Conservation (phyloP, 1,140 invertebrate species). For the Caenorhabditis inopinata region DNA sequence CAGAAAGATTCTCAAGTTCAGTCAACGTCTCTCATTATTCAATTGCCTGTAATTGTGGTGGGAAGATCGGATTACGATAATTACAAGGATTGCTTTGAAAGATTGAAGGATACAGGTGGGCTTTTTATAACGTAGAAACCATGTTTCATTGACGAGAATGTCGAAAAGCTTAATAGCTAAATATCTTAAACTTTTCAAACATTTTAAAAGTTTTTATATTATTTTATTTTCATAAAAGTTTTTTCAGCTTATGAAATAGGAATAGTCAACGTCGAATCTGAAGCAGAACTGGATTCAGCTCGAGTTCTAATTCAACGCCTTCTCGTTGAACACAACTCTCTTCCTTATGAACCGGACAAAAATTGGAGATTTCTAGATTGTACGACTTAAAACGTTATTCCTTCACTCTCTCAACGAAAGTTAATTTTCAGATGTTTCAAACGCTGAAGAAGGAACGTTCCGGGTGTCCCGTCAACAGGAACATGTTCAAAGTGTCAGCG, state of each 20-base stretch:
- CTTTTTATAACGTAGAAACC: not conserved
- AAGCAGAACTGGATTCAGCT: constrained; percentile 56
- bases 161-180: constrained; percentile 18
- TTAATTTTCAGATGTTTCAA: constrained; percentile 63
- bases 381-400: constrained; percentile 44
- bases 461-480: constrained; percentile 64
- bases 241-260: constrained; percentile 60
- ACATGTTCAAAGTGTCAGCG: constrained; percentile 57
- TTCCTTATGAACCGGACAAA: constrained; percentile 62
- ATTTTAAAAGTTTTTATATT: constrained; percentile 7
- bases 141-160: too few species aligned
- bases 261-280: constrained; percentile 59
- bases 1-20: constrained; percentile 33
- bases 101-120: constrained; percentile 64
- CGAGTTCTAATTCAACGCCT: constrained; percentile 58
- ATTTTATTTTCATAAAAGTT: not conserved
- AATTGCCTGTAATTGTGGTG: constrained; percentile 65
- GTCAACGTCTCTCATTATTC: constrained; percentile 57
- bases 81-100: constrained; percentile 63
- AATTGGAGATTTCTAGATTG: constrained; percentile 66
- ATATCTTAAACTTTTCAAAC: not conserved
- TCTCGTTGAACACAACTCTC: constrained; percentile 55
- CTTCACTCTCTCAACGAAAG: too few species aligned
- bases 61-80: constrained; percentile 63
- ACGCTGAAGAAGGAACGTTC: constrained; percentile 65